Base-by-base conservation (phyloP, 2,888 invertebrate genomes). In the Ophonus ardosiacus region DNA sequence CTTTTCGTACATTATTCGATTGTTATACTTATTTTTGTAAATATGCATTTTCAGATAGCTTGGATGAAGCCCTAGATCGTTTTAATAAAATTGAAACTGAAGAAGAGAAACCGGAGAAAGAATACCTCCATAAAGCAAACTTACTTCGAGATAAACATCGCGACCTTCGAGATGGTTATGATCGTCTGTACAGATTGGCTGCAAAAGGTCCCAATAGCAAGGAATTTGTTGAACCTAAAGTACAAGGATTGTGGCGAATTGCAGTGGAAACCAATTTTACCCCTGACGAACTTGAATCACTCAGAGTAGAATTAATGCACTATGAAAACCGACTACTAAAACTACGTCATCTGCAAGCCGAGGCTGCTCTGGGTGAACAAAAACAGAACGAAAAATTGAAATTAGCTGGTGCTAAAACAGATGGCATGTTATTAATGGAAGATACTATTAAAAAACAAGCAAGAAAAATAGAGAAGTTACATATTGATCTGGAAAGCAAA, bases 191-290 rank as follows among this genome's bases (percentile, higher is more conserved):
- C 87, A 93, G 95, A 81, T 91, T 96, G 85, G 94, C 97, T 18
- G 94, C 96, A 0, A 94, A 94, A 90, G 97, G 95, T 89, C 96
- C 97, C 0, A 94, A 95, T 85, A 96, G 96, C 88, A 95, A 94
- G 89, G 97, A 97, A 89, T 98, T 98, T 90, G 94, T 97, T 63
- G 98, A 98, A 89, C 97, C 97, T 0, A 96, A 97, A 92, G 98
- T 98, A 0, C 96, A 97, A 90, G 96, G 96, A 0, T 91, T 98
- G 40, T 98, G 98, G 98, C 94, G 94, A 87, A 92, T 96, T 85
- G 98, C 98, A 1, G 90, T 95, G 17, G 93, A 95, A 81, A 94
- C 95, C 10, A 96, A 97, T 90, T 98, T 98, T 90, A 94, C 95
- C 21, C 92, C 94, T 0, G 95, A 96, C 86, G 98, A 98, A 91